Base-by-base conservation (phyloP, 2,797 vertebrate species). In the Arremon aurantiirostris region DNA sequence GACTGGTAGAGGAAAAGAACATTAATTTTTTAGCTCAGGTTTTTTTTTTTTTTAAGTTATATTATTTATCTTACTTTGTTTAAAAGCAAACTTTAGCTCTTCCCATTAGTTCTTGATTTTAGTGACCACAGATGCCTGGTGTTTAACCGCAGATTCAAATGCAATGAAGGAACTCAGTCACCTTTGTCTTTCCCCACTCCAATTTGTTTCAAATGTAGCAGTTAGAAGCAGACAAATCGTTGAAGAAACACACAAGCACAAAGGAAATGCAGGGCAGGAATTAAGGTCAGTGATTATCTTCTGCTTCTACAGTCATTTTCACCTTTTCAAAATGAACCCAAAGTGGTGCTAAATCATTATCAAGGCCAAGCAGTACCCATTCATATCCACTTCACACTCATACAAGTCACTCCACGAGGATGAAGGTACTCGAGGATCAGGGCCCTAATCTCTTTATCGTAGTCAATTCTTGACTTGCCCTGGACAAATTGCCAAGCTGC, bases 371-470 rank as follows among this genome's bases (percentile, higher is more conserved):
- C n/a, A 21, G 75, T 23, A 90, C 39, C 78, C 57, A 59, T 95
- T 94, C 91, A 63, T 12, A 81, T 78, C 87, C 37, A 42, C 59
- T 63, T 61, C 23, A 32, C 3, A 3, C 87, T 90, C 69, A n/a
- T 11, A 52, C 14, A 46, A 84, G 78, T 89, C 7, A 3, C n/a
- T 85, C 60, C 53, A 66, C 1, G 1, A 91, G 47, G 77, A 84
- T 34, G 70, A 94, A 83, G 44, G 75, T 86, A 90, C 28, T 1
- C 0, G 8, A 92, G 71, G 90, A 95, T 95, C 93, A 86, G 46
- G 50, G 35, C 44, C 50, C 76, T 94, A 86, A 94, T 94, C 77
- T 95, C 60, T 94, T 96, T 88, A 96, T 92, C 94, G 84, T 22
- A 86, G 84, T 87, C 86, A 86, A 82, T 93, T 95, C 94, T 47